Evolutionary conservation across 2,888 invertebrate species (phyloP), one percentile per base, ranked within the genome.

Genomic region (Spilarctia lutea): DNA sequence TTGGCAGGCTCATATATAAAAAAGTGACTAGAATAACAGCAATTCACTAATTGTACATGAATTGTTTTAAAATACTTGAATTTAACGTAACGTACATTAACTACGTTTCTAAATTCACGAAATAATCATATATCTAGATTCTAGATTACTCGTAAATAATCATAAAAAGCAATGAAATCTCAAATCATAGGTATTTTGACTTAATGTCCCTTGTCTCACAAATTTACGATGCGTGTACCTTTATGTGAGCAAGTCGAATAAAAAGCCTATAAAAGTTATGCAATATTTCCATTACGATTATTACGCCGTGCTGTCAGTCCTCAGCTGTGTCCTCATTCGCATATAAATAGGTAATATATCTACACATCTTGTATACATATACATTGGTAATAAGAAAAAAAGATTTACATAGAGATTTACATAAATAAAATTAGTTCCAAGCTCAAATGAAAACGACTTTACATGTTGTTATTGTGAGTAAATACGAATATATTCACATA

Each of bases 271-370:
- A 33, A 20, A 35, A 39, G 18, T n/a, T 33, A 68, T 71, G 45
- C 45, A 30, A 73, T 74, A 45, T 72, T 35, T 69, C 63, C 74
- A 72, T 68, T 76, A 75, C 71, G 68, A 75, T 70, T 79, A 74
- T 77, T 75, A 77, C 73, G 75, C 42, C 30, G 65, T 77, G 74
- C 65, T 73, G 70, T 73, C 65, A 60, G 65, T 52, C 20, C 35
- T 35, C 65, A 45, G 35, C 52, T 56, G 63, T 60, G 60, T 16
- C 72, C 30, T 63, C 65, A 33, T 65, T 45, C 66, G 66, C 71
- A 69, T 78, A 81, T 27, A 74, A 68, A 72, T 71, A 71, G 65
- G 27, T 42, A 73, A 35, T 72, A 78, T 77, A 45, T 30, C 63
- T 76, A 72, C 77, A 77, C 76, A 75, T 48, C 65, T 70, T 30